Percentiles rank a stretch among this genome's conserved stretches.
phyloP scores from a whole-genome alignment of 2,888 invertebrate genomes.

The Terebella lapidaria region DNA sequence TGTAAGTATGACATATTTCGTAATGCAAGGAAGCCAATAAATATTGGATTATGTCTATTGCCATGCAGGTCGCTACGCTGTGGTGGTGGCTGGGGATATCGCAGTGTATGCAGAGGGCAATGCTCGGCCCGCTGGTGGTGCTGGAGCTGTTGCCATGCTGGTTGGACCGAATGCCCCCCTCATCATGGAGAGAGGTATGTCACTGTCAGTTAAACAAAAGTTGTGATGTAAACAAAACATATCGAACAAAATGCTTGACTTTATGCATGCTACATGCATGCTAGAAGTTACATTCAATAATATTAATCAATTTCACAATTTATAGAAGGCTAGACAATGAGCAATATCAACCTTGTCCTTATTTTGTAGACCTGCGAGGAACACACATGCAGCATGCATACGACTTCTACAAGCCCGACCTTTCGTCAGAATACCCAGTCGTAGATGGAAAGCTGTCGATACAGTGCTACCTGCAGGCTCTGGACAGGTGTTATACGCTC shows the following conservation, averaged over 20 bases:
- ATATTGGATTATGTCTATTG: too few relatives aligned
- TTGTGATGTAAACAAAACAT: too few relatives aligned
- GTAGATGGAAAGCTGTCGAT: slow-evolving; percentile 95
- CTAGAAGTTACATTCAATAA: too few relatives aligned
- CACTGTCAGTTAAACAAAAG: too few relatives aligned
- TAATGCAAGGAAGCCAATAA: too few relatives aligned
- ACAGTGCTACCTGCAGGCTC: slow-evolving; percentile 84
- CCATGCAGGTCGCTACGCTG: slow-evolving; percentile 74
- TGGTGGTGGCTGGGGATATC: slow-evolving; percentile 94
- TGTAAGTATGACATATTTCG: too few relatives aligned
- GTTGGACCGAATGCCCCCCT: slow-evolving; percentile 91
- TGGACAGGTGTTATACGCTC: slow-evolving; percentile 86
- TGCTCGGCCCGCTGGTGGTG: slow-evolving; percentile 93
- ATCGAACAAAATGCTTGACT: too few relatives aligned
- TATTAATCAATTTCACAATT: too few relatives aligned
- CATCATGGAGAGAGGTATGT: slow-evolving; percentile 76
- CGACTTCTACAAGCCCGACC: slow-evolving; percentile 97
- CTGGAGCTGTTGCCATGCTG: slow-evolving; percentile 95
- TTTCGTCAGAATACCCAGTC: slow-evolving; percentile 87
- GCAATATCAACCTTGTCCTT: too few relatives aligned
- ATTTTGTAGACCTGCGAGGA: slow-evolving; percentile 68
- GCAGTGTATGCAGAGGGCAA: slow-evolving; percentile 92
- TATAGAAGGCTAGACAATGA: too few relatives aligned
- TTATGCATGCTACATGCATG: too few relatives aligned
- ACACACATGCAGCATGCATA: slow-evolving; percentile 91